Percentiles rank a stretch among this genome's conserved stretches.
phyloP scores from a whole-genome alignment of 1,140 invertebrate species.

The Heliothis subflexa region DNA sequence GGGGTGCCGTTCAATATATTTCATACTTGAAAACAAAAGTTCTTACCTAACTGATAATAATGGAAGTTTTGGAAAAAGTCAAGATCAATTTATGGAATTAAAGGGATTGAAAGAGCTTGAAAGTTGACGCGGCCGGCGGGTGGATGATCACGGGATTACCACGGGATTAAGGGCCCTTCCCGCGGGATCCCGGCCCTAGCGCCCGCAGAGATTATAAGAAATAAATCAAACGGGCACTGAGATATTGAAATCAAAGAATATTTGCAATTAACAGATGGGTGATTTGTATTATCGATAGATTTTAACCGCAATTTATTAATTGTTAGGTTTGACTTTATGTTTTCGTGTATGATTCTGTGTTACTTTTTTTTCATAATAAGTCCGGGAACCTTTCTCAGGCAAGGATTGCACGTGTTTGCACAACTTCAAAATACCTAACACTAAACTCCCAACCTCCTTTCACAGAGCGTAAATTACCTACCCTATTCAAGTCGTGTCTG shows the following conservation, averaged over 20 bases:
- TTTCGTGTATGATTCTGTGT: no score
- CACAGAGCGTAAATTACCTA: neutral
- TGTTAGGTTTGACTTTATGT: no score
- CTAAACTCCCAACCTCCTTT: neutral
- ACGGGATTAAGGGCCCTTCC: conserved; percentile 54
- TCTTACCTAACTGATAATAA: conserved; percentile 28
- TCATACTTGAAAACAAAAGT: conserved; percentile 23
- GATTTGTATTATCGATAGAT: no score
- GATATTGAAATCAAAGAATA: conserved; percentile 68
- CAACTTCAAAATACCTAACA: no score
- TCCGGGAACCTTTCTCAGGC: no score
- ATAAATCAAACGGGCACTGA: conserved; percentile 73
- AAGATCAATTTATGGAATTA: conserved; percentile 67
- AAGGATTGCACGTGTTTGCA: no score
- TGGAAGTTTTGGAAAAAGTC: conserved; percentile 55
- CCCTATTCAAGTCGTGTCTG: neutral
- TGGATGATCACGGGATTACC: conserved; percentile 57
- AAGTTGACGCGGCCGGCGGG: conserved; percentile 61
- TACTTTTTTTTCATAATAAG: no score
- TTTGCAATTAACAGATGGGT: neutral
- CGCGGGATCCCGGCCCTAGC: conserved; percentile 47
- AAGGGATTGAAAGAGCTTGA: conserved; percentile 67
- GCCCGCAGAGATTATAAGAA: conserved; percentile 73
- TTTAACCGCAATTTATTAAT: no score
- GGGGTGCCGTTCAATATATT: neutral